A percentile compares a stretch with the other conserved stretches of the same genome.
Conservation (phyloP, 2,888 invertebrate genomes). For the Trichogramma dendrolimi region DNA sequence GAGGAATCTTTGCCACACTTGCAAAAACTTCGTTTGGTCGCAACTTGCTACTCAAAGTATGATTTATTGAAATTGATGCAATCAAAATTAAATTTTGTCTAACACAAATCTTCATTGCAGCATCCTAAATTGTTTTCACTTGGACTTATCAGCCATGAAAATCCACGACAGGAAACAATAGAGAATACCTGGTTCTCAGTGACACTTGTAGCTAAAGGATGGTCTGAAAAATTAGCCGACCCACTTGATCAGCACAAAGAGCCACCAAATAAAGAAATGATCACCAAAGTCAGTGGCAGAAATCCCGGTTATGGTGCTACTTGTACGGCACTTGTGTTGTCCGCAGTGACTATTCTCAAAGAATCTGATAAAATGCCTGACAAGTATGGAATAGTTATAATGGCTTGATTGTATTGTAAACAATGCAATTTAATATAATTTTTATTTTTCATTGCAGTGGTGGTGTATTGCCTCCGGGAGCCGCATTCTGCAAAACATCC, state of each 20-base stretch:
- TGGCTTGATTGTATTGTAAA: neutral
- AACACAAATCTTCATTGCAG: constrained; percentile 44
- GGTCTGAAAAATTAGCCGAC: constrained; percentile 63
- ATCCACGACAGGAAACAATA: constrained; percentile 61
- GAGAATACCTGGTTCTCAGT: constrained; percentile 63
- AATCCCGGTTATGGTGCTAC: constrained; percentile 85
- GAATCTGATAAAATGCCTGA: constrained; percentile 74
- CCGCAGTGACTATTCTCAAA: constrained; percentile 71
- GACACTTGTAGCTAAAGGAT: constrained; percentile 74
- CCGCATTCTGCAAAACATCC: constrained; percentile 77
- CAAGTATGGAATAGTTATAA: constrained; percentile 54
- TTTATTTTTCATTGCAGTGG: constrained; percentile 58
- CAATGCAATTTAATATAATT: neutral
- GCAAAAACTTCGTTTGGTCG: constrained; percentile 63
- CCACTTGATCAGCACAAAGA: constrained; percentile 57
- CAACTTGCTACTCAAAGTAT: constrained; percentile 62
- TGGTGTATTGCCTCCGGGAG: constrained; percentile 82
- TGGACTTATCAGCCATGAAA: constrained; percentile 66
- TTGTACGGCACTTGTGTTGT: constrained; percentile 66
- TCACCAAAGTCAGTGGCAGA: constrained; percentile 62
- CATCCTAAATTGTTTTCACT: constrained; percentile 68
- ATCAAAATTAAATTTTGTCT: neutral
- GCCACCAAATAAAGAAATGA: constrained; percentile 63
- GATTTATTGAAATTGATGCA: neutral
- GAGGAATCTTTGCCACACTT: constrained; percentile 61